Evolutionary conservation across 2,888 invertebrate species (phyloP).

Genomic region (Clanis bilineata): DNA sequence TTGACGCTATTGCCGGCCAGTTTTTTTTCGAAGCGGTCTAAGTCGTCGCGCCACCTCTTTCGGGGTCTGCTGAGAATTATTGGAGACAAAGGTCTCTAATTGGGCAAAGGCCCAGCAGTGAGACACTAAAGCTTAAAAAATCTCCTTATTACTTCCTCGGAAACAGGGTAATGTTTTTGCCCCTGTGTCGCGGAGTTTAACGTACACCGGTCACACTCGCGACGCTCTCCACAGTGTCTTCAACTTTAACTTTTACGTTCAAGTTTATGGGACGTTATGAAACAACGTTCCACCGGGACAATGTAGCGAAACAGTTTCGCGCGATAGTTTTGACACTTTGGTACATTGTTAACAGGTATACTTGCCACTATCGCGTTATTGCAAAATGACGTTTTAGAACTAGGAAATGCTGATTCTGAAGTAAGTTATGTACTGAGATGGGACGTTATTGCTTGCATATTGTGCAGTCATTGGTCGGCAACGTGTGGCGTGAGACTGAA

Average conservation of each 20-base stretch:
- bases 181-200: too few species aligned
- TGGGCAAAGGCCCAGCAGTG: too few species aligned
- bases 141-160: too few species aligned
- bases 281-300: constrained; percentile 59
- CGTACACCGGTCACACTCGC: too few species aligned
- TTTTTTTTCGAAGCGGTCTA: too few species aligned
- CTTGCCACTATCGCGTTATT: constrained; percentile 14
- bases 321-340: constrained; percentile 66
- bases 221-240: constrained; percentile 18
- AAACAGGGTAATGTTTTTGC: too few species aligned
- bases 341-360: constrained; percentile 49
- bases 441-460: not conserved
- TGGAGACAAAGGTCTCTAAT: too few species aligned
- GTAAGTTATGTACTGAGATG: not conserved
- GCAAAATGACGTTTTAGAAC: not conserved
- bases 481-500: not conserved
- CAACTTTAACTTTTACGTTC: constrained; percentile 42
- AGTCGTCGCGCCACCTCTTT: too few species aligned
- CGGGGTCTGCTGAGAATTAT: too few species aligned
- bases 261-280: constrained; percentile 68
- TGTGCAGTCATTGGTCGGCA: not conserved
- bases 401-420: not conserved
- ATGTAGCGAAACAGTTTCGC: constrained; percentile 62
- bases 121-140: too few species aligned
- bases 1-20: too few species aligned